These are phyloP conservation scores for Phyllotis vaccarum DNA, from an alignment of 2,797 vertebrate genomes.

Conservation along the genomic window DNA sequence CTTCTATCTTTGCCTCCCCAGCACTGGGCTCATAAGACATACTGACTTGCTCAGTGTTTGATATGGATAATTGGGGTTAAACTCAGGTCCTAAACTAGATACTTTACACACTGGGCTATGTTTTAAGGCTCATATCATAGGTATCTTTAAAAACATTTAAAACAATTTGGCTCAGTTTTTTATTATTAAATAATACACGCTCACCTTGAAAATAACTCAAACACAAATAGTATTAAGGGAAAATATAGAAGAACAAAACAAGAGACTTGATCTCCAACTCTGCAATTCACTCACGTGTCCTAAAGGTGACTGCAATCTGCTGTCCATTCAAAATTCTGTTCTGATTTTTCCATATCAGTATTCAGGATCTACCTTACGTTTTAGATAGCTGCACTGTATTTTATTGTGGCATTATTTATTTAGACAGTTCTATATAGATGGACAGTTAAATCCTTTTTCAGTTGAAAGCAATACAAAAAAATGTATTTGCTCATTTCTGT, in stretches of 20 bases:
- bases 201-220: conserved; percentile 17
- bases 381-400: neutral
- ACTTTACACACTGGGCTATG: neutral
- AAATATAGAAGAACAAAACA: neutral
- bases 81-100: neutral
- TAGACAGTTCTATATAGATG: neutral
- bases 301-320: neutral
- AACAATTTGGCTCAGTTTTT: conserved; percentile 30
- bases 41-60: neutral
- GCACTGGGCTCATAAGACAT: neutral
- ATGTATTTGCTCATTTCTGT: neutral
- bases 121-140: neutral
- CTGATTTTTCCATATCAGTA: conserved; percentile 1
- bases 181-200: conserved; percentile 32
- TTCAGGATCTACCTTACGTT: neutral
- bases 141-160: conserved; percentile 18
- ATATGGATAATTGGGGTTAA: neutral
- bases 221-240: neutral
- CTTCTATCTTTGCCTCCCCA: neutral
- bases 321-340: conserved; percentile 1
- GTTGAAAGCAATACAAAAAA: conserved; percentile 1
- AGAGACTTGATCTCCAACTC: neutral
- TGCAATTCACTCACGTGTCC: neutral
- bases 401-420: neutral
- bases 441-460: neutral